Conservation (phyloP, 2,113 vertebrate genomes). For the Saguinus midas region DNA sequence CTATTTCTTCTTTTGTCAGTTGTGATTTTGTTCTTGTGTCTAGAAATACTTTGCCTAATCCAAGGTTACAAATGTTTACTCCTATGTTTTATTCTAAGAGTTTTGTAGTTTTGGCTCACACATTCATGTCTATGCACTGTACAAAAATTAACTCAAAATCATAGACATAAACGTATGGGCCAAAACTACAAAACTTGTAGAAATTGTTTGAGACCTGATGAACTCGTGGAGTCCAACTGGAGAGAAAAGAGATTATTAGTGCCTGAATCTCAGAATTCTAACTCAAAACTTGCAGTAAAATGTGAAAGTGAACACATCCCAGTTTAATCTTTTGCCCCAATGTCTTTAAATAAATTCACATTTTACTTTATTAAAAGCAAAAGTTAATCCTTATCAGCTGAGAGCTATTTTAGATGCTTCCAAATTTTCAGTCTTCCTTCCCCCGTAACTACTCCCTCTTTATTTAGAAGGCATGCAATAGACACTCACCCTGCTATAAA, state of each 20-base stretch:
- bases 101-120: background rate
- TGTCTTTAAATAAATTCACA: too few relatives aligned
- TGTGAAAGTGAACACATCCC: too few relatives aligned
- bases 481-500: too few relatives aligned
- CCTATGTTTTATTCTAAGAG: background rate
- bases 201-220: background rate
- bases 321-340: too few relatives aligned
- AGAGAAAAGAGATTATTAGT: slow-evolving; percentile 2
- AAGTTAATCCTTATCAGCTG: too few relatives aligned
- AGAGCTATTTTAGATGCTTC: too few relatives aligned
- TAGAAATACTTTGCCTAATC: slow-evolving; percentile 32
- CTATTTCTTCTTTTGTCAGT: slow-evolving; percentile 14
- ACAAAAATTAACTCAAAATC: slow-evolving; percentile 31
- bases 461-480: too few relatives aligned
- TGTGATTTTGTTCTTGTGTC: slow-evolving; percentile 14
- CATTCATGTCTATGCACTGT: background rate
- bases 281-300: background rate
- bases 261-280: background rate
- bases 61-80: slow-evolving; percentile 20
- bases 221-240: background rate
- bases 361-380: too few relatives aligned
- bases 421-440: too few relatives aligned
- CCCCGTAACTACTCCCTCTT: too few relatives aligned
- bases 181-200: background rate
- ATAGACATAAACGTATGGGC: background rate